Percentiles rank a stretch among this genome's conserved stretches.
Conservation (phyloP, 1,140 invertebrate species). For the Drosophila cardini region DNA sequence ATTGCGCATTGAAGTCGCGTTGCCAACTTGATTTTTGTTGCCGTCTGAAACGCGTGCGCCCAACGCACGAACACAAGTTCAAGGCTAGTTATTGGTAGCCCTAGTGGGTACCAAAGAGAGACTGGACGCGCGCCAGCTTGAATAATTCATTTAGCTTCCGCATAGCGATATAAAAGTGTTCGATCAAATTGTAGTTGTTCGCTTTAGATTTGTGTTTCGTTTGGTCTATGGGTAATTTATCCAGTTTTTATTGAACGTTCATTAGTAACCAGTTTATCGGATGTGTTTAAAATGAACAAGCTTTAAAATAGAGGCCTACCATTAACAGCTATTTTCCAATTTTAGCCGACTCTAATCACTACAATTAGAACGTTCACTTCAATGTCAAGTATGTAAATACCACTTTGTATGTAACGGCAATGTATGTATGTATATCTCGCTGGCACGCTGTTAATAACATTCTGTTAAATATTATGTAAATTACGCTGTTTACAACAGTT, state of each 20-base stretch:
- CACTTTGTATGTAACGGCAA: too few relatives aligned
- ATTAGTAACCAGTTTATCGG: conserved; percentile 4
- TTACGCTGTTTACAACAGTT: not conserved
- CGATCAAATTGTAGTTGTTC: conserved; percentile 9
- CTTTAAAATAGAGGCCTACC: too few relatives aligned
- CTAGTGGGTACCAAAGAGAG: conserved; percentile 30
- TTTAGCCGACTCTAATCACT: too few relatives aligned
- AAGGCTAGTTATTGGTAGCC: conserved; percentile 52
- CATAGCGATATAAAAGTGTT: conserved; percentile 31
- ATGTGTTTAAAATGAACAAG: not conserved
- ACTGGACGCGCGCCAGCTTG: conserved; percentile 22
- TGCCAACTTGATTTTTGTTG: conserved; percentile 20
- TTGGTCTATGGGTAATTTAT: conserved; percentile 13
- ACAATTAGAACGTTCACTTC: not conserved
- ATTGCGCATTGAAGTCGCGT: conserved; percentile 51
- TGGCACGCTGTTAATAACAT: not conserved
- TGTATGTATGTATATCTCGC: not conserved
- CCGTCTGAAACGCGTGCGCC: conserved; percentile 31
- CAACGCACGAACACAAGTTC: conserved; percentile 64
- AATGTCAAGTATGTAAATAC: not conserved
- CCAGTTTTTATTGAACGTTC: conserved; percentile 23
- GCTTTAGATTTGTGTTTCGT: conserved; percentile 9
- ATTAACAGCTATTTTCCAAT: not conserved
- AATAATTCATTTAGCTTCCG: conserved; percentile 49
- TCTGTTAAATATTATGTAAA: not conserved